Conservation (phyloP, 37 sponge, comb jelly and placozoan genomes). For the Bolinopsis microptera region DNA sequence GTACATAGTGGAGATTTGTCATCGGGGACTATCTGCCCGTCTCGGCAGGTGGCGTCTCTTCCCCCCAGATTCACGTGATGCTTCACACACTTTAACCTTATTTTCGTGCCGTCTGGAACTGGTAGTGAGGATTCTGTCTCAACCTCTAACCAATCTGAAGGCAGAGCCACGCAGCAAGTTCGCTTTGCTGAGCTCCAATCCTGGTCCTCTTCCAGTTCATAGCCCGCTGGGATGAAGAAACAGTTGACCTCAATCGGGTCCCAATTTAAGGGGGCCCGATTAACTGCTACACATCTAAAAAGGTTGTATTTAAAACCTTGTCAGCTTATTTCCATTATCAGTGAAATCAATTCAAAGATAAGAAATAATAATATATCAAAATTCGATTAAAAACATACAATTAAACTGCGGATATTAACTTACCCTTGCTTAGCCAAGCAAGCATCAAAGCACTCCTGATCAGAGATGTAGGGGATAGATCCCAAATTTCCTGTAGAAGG, state of each 20-base stretch:
- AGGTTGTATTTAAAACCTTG: too few species aligned
- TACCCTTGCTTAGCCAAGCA: too few species aligned
- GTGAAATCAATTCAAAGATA: too few species aligned
- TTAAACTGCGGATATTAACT: too few species aligned
- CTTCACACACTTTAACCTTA: neutral
- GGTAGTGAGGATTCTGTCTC: neutral
- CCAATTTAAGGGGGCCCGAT: neutral
- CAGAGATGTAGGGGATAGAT: too few species aligned
- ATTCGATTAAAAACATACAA: too few species aligned
- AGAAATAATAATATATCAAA: too few species aligned
- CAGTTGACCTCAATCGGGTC: neutral
- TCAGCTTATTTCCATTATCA: too few species aligned
- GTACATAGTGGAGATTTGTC: neutral
- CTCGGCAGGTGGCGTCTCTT: neutral
- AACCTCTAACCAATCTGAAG: neutral
- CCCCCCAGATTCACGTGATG: neutral
- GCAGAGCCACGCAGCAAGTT: neutral
- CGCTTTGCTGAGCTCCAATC: conserved; percentile 74
- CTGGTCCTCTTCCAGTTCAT: neutral
- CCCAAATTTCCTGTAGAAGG: too few species aligned
- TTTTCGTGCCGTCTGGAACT: neutral
- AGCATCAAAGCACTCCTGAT: too few species aligned
- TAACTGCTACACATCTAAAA: neutral
- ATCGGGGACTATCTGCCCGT: neutral
- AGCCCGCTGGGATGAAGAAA: neutral